Evolutionary conservation across 2,888 invertebrate genomes (phyloP).

Genomic region (Drosophila buzzatii): DNA sequence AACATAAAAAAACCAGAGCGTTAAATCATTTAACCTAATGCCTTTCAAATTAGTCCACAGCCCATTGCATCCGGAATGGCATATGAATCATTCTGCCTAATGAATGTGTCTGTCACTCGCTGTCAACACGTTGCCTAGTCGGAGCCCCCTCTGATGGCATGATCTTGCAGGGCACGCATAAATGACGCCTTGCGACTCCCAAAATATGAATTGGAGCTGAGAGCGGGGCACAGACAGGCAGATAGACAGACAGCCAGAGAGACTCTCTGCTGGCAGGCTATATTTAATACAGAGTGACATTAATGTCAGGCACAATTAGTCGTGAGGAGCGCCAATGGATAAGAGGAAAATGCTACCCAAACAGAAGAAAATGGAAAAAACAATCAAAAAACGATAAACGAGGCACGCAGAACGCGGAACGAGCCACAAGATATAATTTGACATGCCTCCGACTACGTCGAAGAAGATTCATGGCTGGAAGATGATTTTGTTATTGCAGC

Average conservation of each 20-base stretch:
- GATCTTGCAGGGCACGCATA: slow-evolving; percentile 24
- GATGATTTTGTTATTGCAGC: slow-evolving; percentile 73
- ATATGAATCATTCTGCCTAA: slow-evolving; percentile 76
- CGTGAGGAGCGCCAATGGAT: slow-evolving; percentile 49
- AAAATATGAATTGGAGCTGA: slow-evolving; percentile 74
- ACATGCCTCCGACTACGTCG: slow-evolving; percentile 42
- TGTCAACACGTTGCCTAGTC: slow-evolving; percentile 77
- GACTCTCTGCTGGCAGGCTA: slow-evolving; percentile 48
- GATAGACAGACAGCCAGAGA: background rate
- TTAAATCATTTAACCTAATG: slow-evolving; percentile 71
- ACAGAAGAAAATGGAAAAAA: slow-evolving; percentile 52
- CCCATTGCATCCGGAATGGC: slow-evolving; percentile 34
- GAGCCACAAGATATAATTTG: slow-evolving; percentile 67
- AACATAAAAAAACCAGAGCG: slow-evolving; percentile 25
- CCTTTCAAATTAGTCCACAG: slow-evolving; percentile 53
- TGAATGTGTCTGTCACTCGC: slow-evolving; percentile 80
- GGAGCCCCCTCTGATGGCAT: slow-evolving; percentile 36
- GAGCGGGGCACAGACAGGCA: background rate
- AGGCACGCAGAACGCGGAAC: slow-evolving; percentile 46
- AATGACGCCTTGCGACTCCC: slow-evolving; percentile 50
- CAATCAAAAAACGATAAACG: slow-evolving; percentile 76
- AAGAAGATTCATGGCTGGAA: slow-evolving; percentile 24
- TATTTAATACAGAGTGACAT: slow-evolving; percentile 77
- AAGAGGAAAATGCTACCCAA: slow-evolving; percentile 46
- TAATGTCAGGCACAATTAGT: slow-evolving; percentile 75